A percentile compares a stretch with the other conserved stretches of the same genome.
phyloP scores from a whole-genome alignment of 92 coral and sea anemone species.

The Porites rus region DNA sequence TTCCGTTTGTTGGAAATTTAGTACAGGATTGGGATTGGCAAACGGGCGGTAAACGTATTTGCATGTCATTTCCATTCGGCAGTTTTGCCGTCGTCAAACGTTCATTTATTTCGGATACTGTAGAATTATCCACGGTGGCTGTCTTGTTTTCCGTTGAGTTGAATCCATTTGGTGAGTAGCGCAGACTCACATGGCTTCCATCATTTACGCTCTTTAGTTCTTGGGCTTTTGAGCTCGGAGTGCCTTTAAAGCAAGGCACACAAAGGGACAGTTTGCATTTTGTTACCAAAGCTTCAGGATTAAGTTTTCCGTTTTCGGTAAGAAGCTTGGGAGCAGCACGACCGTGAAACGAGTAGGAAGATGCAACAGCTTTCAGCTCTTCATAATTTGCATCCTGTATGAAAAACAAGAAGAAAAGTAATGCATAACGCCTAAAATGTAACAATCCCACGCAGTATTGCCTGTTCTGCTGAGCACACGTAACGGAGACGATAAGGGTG shows the following conservation, averaged over 20 bases:
- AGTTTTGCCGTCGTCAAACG: background rate
- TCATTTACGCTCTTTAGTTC: constrained; percentile 34
- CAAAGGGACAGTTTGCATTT: constrained; percentile 84
- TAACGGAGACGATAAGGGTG: no score
- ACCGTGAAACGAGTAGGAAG: constrained; percentile 90
- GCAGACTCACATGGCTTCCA: constrained; percentile 73
- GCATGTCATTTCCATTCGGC: constrained; percentile 18
- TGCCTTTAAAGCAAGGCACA: constrained; percentile 58
- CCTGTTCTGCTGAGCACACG: no score
- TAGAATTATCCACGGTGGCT: background rate
- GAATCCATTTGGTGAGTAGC: constrained; percentile 35
- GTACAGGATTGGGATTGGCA: background rate
- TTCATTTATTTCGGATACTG: background rate
- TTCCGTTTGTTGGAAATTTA: background rate
- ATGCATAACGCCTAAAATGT: background rate
- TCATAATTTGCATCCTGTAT: constrained; percentile 77
- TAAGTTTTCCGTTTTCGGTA: constrained; percentile 52
- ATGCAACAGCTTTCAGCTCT: constrained; percentile 77
- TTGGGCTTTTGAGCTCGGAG: constrained; percentile 3
- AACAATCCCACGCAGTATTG: no score
- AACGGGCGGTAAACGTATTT: constrained; percentile 32
- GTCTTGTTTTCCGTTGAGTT: constrained; percentile 52
- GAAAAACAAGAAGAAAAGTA: background rate
- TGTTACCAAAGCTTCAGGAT: constrained; percentile 70
- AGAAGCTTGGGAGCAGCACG: constrained; percentile 79